phyloP scores from a whole-genome alignment of 2,888 invertebrate species.

The Drosophila subsilvestris region DNA sequence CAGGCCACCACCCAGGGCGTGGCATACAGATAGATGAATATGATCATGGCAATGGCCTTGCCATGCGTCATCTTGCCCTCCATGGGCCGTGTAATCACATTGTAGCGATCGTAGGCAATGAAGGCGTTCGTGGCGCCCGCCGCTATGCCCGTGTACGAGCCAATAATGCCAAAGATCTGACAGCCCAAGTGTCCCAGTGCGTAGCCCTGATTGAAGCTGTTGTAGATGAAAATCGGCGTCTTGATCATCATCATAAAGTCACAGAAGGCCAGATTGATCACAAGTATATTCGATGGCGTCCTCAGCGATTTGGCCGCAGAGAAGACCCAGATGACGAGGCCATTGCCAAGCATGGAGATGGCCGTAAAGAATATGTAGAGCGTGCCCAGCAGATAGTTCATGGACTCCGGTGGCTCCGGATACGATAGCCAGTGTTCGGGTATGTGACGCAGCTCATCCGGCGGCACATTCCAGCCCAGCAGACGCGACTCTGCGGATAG shows the following conservation, averaged over 20 bases:
- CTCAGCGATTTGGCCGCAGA: conserved; percentile 83
- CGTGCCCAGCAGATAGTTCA: conserved; percentile 91
- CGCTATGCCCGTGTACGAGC: conserved; percentile 91
- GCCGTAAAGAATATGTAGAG: conserved; percentile 91
- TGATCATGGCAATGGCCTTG: conserved; percentile 91
- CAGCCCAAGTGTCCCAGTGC: conserved; percentile 90
- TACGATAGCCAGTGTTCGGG: conserved; percentile 93
- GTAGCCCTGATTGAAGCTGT: conserved; percentile 91
- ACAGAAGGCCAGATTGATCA: conserved; percentile 91
- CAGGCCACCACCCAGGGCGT: conserved; percentile 93
- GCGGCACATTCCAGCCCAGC: conserved; percentile 91
- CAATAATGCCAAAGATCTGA: conserved; percentile 90
- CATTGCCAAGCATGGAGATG: conserved; percentile 91
- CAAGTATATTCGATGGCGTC: conserved; percentile 92
- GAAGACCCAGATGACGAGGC: conserved; percentile 93
- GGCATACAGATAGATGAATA: conserved; percentile 90
- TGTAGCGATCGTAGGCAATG: conserved; percentile 92
- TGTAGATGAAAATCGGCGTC: conserved; percentile 88
- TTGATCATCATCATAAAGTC: conserved; percentile 95
- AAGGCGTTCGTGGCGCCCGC: conserved; percentile 92
- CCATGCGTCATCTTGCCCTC: conserved; percentile 92
- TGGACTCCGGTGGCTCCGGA: conserved; percentile 91
- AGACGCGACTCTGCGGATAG: conserved; percentile 84
- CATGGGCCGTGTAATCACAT: conserved; percentile 92
- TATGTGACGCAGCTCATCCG: conserved; percentile 90